Percentiles rank a stretch among this genome's conserved stretches.
phyloP scores from a whole-genome alignment of 2,888 invertebrate genomes.

The Himalopsyche kuldschensis region DNA sequence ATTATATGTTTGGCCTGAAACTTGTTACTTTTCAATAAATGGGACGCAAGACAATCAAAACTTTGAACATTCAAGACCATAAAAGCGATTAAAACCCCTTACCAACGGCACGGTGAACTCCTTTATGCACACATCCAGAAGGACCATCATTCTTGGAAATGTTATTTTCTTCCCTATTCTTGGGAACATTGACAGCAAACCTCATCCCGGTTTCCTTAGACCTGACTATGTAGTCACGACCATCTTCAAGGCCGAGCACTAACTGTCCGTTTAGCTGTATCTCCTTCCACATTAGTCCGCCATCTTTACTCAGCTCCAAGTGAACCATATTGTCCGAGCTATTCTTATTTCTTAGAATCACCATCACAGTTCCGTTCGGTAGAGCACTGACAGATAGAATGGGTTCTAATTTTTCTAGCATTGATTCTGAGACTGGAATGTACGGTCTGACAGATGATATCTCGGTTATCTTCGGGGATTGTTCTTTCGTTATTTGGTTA shows the following conservation, averaged over 20 bases:
- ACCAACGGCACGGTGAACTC: slow-evolving; percentile 30
- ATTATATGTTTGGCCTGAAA: no score
- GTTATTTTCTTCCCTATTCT: slow-evolving; percentile 16
- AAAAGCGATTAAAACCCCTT: background rate
- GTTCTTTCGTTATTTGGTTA: background rate
- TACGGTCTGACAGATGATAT: background rate
- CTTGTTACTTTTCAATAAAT: no score
- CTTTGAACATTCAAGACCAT: no score
- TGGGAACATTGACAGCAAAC: slow-evolving; percentile 49
- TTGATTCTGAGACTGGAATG: background rate
- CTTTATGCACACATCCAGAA: slow-evolving; percentile 30
- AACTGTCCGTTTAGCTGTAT: slow-evolving; percentile 52
- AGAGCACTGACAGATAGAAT: slow-evolving; percentile 55
- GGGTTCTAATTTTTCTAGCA: slow-evolving; percentile 47
- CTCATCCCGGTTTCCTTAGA: slow-evolving; percentile 56
- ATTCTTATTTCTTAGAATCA: slow-evolving; percentile 52
- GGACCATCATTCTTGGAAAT: slow-evolving; percentile 9
- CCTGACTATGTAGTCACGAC: slow-evolving; percentile 54
- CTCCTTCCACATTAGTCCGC: slow-evolving; percentile 50
- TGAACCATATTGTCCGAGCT: slow-evolving; percentile 51
- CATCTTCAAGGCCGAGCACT: slow-evolving; percentile 53
- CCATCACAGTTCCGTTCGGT: slow-evolving; percentile 56
- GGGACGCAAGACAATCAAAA: no score
- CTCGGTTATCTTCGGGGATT: background rate
- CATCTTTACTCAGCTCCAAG: slow-evolving; percentile 51